Conservation (phyloP, 2,113 vertebrate genomes). For the Oxyruncus cristatus region DNA sequence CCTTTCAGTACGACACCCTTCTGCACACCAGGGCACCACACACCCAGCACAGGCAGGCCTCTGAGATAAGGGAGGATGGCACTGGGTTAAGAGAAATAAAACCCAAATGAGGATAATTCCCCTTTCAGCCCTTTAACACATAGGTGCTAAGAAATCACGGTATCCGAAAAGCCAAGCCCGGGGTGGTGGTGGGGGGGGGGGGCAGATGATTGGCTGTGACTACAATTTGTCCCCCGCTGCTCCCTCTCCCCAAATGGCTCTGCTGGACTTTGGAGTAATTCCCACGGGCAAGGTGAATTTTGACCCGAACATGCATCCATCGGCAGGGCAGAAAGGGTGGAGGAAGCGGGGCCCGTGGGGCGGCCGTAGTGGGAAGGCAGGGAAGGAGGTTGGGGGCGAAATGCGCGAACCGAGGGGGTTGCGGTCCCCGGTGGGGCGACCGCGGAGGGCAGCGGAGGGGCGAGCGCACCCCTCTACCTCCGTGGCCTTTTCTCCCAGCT, state of each 20-base stretch:
- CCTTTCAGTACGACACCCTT: not conserved
- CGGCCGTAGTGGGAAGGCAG: not conserved
- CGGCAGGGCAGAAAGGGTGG: not conserved
- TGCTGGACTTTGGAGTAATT: constrained; percentile 36
- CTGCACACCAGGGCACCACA: not conserved
- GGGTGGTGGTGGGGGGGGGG: too few relatives aligned
- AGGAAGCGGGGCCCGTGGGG: not conserved
- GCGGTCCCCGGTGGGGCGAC: not conserved
- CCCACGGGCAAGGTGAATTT: constrained; percentile 37
- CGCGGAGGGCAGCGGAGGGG: not conserved
- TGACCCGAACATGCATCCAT: not conserved
- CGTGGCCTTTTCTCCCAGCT: not conserved
- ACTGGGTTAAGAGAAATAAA: not conserved
- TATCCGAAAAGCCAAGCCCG: not conserved
- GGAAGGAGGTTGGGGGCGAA: not conserved
- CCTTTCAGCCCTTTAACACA: not conserved
- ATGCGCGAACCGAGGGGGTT: not conserved
- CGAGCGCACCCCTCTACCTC: not conserved
- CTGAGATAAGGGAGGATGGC: not conserved
- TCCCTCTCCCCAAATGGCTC: not conserved
- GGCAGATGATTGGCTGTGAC: not conserved
- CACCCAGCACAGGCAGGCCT: not conserved
- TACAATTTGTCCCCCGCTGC: not conserved
- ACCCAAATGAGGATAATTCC: not conserved
- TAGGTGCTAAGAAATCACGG: not conserved